A percentile compares a stretch with the other conserved stretches of the same genome.
phyloP scores from a whole-genome alignment of 2,113 vertebrate species.

The Etheostoma spectabile region DNA sequence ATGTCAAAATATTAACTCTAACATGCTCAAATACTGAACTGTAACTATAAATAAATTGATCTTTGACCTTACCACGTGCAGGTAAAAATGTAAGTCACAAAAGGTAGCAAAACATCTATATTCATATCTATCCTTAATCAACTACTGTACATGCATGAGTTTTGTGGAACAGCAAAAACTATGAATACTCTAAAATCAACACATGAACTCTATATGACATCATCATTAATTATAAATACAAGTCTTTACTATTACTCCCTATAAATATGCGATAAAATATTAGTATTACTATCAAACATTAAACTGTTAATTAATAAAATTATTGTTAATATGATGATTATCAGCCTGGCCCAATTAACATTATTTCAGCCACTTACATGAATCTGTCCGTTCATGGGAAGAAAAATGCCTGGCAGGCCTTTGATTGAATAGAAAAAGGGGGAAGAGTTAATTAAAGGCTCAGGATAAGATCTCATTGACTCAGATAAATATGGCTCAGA shows the following conservation, averaged over 20 bases:
- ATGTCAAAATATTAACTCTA: not conserved
- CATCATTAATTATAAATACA: not conserved
- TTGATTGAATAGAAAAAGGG: slow-evolving; percentile 37
- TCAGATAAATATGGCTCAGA: slow-evolving; percentile 24
- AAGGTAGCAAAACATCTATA: not conserved
- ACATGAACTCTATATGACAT: not conserved
- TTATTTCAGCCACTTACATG: not conserved
- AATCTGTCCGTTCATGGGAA: slow-evolving; percentile 7
- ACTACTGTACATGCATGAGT: not conserved
- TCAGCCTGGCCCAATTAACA: not conserved
- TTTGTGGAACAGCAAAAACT: not conserved
- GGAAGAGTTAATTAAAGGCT: slow-evolving; percentile 52
- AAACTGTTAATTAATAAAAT: not conserved
- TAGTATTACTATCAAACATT: not conserved
- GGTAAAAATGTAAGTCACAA: not conserved
- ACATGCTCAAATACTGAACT: not conserved
- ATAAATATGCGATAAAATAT: not conserved
- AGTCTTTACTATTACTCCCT: slow-evolving; percentile 1
- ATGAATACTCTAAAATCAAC: not conserved
- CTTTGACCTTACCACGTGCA: not conserved
- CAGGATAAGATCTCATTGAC: slow-evolving; percentile 26
- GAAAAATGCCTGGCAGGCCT: slow-evolving; percentile 20
- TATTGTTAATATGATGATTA: not conserved
- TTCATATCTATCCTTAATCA: not conserved
- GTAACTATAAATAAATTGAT: not conserved